phyloP scores from a whole-genome alignment of 1,140 invertebrate genomes.

The Trialeurodes vaporariorum region DNA sequence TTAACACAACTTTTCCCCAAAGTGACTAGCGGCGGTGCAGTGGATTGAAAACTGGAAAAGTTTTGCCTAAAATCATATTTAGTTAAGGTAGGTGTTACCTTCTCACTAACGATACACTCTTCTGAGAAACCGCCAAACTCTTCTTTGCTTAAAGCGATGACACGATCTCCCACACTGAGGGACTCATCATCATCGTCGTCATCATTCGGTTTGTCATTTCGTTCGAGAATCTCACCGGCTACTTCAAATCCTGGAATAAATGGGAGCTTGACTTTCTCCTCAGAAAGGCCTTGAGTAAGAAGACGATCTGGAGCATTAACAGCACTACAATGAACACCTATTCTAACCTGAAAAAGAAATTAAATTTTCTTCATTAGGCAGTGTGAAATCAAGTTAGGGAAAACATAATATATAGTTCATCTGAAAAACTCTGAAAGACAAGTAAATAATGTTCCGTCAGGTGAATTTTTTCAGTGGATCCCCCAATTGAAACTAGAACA shows the following conservation, averaged over 20 bases:
- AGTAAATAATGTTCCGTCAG: too few relatives aligned
- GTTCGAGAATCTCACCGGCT: slow-evolving; percentile 37
- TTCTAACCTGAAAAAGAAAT: slow-evolving; percentile 42
- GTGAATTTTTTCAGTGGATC: too few relatives aligned
- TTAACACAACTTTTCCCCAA: too few relatives aligned
- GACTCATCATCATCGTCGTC: slow-evolving; percentile 22
- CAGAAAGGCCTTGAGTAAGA: slow-evolving; percentile 38
- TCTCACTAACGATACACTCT: slow-evolving; percentile 37
- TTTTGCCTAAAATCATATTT: too few relatives aligned
- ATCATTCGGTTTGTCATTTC: slow-evolving; percentile 31
- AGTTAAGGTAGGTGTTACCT: slow-evolving; percentile 34
- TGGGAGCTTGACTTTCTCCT: slow-evolving; percentile 36
- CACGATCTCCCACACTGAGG: slow-evolving; percentile 35
- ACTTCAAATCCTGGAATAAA: slow-evolving; percentile 45
- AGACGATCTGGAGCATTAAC: slow-evolving; percentile 46
- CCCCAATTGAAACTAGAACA: too few relatives aligned
- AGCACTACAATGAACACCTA: slow-evolving; percentile 43
- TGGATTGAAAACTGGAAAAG: too few relatives aligned
- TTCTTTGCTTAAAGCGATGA: slow-evolving; percentile 42
- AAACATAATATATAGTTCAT: too few relatives aligned
- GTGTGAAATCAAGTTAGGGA: too few relatives aligned
- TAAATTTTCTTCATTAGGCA: too few relatives aligned
- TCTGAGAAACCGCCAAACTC: slow-evolving; percentile 41
- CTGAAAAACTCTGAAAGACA: too few relatives aligned
- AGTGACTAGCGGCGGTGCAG: too few relatives aligned